Evolutionary conservation across 2,888 invertebrate genomes (phyloP), one percentile per base, ranked within the genome.

Genomic region (Cataglyphis rosenhaueri): DNA sequence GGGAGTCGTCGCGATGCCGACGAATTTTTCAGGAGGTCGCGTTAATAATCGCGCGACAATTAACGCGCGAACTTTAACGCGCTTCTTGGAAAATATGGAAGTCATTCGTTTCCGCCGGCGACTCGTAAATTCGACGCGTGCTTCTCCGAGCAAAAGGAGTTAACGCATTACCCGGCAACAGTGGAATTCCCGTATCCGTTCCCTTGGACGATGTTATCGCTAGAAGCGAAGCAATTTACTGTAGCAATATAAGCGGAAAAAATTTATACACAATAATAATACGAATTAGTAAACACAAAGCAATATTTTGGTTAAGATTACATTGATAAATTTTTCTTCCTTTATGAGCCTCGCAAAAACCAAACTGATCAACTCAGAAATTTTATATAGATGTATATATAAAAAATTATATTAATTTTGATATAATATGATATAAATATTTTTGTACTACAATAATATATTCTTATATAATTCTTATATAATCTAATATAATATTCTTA

Each of bases 71-170:
- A 57, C 81, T 82, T 79, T 83, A 82, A 78, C 68, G 81, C 79
- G 61, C 52, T 82, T 70, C 76, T 81, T 83, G 85, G 61, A 84
- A 88, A 87, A 87, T 86, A 87, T 88, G 85, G 85, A 86, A 85
- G 84, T 78, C 81, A 78, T 84, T 86, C 83, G 52, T 87, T 87
- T 84, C 84, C 82, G 82, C 84, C 61, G 41, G 82, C 52, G 62
- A 78, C 85, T 87, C 85, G 86, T 87, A 85, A 87, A 88, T 87
- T 81, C 59, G 79, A 64, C 8, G 25, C 73, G 52, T 29, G 52
- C 55, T 59, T 18, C 52, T 61, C 75, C 29, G 32, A 21, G n/a
- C 57, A 32, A 38, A 52, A 48, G 65, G 15, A 68, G 75, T 86
- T 82, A 87, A 86, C 87, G 84, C 84, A 81, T 52, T 82, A 81